Percentiles rank a stretch among this genome's conserved stretches.
Conservation (phyloP, 2,113 vertebrate species). For the Vicugna pacos region DNA sequence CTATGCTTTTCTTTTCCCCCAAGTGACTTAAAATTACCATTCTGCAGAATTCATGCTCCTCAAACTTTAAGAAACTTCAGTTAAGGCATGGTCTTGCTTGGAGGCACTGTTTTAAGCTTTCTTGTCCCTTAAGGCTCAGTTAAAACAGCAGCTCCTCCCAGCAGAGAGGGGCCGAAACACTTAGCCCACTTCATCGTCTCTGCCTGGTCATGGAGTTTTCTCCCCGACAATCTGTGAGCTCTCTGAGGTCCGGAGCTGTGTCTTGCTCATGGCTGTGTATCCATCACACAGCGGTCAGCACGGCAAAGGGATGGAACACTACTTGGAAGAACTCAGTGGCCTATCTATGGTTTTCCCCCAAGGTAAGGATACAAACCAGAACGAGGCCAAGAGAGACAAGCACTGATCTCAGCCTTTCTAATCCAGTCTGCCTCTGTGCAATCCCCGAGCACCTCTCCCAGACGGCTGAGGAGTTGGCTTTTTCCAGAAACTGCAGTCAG, state of each 20-base stretch:
- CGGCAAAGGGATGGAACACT: neutral
- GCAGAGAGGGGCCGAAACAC: neutral
- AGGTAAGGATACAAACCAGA: neutral
- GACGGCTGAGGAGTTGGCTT: neutral
- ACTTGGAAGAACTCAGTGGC: neutral
- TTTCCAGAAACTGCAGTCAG: constrained; percentile 53
- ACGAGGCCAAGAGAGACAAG: constrained; percentile 31
- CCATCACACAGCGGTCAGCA: neutral
- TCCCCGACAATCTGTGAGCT: neutral
- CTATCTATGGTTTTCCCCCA: neutral
- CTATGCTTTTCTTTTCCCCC: neutral
- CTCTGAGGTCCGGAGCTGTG: neutral
- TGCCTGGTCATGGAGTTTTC: neutral
- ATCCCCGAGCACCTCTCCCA: constrained; percentile 41
- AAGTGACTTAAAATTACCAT: neutral
- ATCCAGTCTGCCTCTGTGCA: constrained; percentile 5
- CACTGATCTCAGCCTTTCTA: constrained; percentile 20
- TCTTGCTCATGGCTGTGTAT: neutral
- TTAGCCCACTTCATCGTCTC: neutral
- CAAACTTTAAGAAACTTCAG: neutral
- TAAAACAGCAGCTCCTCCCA: neutral
- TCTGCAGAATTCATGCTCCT: neutral
- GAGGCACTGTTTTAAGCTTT: neutral
- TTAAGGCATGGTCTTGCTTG: neutral
- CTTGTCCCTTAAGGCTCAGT: neutral